Evolutionary conservation across 2,797 vertebrate genomes (phyloP).

Genomic region (Alcedo quadribrachys): DNA sequence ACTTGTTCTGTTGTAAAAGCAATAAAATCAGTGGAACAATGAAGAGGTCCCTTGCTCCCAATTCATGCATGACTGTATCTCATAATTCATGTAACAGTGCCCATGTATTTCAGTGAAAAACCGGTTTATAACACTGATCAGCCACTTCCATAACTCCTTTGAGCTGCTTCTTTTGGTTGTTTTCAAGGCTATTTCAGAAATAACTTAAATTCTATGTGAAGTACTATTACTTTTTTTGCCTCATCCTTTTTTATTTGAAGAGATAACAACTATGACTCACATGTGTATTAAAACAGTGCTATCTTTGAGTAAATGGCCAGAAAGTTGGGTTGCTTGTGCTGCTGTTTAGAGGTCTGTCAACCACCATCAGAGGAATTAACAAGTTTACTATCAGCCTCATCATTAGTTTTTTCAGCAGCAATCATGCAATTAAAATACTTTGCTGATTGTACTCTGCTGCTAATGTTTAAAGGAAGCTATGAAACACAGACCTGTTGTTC

Average conservation of each 20-base stretch:
- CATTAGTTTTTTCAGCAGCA: background rate
- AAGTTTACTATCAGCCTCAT: background rate
- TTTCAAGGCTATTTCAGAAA: background rate
- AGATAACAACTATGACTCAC: background rate
- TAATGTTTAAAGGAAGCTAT: background rate
- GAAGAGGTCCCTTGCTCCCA: rapidly evolving
- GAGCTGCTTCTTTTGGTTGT: background rate
- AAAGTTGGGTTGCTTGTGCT: background rate
- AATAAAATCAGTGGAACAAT: background rate
- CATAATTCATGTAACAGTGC: background rate
- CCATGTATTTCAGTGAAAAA: background rate
- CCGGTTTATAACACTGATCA: background rate
- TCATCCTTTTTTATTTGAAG: conserved; percentile 4
- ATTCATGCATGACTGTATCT: background rate
- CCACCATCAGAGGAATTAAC: background rate
- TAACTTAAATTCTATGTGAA: background rate
- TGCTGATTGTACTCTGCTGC: background rate
- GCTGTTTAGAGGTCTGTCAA: background rate
- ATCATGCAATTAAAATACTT: background rate
- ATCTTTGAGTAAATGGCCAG: background rate
- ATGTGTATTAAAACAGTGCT: background rate
- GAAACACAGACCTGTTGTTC: background rate
- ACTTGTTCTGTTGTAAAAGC: background rate
- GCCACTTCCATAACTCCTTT: background rate
- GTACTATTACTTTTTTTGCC: background rate